Evolutionary conservation across 2,888 invertebrate genomes (phyloP).

Genomic region (Rhingia rostrata): DNA sequence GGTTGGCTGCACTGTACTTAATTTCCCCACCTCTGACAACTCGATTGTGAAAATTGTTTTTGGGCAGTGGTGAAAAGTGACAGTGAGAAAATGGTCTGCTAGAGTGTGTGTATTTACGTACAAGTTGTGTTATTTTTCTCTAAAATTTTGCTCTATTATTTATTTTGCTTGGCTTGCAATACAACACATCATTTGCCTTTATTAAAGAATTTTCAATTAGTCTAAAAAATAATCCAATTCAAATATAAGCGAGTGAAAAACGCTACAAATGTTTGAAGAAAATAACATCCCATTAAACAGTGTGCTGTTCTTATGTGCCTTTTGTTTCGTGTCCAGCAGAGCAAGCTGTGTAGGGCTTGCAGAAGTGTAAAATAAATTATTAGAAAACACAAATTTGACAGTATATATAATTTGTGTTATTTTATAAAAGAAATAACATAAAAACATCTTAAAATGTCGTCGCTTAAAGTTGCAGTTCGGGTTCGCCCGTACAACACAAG

Average conservation of each 20-base stretch:
- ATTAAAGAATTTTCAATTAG: neutral
- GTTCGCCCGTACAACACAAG: conserved; percentile 95
- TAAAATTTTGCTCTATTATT: conserved; percentile 57
- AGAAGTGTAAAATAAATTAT: conserved; percentile 32
- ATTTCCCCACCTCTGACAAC: conserved; percentile 47
- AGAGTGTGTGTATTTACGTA: conserved; percentile 57
- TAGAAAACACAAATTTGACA: conserved; percentile 3
- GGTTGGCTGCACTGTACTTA: conserved; percentile 36
- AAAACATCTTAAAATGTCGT: conserved; percentile 87
- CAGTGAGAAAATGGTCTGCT: conserved; percentile 42
- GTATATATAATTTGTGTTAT: neutral
- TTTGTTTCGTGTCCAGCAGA: conserved; percentile 39
- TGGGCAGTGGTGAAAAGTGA: conserved; percentile 56
- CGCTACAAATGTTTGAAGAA: conserved; percentile 34
- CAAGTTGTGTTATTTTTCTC: conserved; percentile 47
- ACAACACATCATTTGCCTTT: conserved; percentile 39
- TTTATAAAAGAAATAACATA: neutral
- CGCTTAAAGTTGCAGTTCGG: conserved; percentile 95
- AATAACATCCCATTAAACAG: conserved; percentile 13
- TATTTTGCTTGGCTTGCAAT: conserved; percentile 52
- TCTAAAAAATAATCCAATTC: neutral
- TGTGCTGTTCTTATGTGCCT: conserved; percentile 56
- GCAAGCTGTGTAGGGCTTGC: conserved; percentile 42
- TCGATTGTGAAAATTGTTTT: conserved; percentile 30
- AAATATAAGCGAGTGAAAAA: conserved; percentile 26